Conservation (phyloP, 2,888 invertebrate species). For the Tanytarsus gracilentus region DNA sequence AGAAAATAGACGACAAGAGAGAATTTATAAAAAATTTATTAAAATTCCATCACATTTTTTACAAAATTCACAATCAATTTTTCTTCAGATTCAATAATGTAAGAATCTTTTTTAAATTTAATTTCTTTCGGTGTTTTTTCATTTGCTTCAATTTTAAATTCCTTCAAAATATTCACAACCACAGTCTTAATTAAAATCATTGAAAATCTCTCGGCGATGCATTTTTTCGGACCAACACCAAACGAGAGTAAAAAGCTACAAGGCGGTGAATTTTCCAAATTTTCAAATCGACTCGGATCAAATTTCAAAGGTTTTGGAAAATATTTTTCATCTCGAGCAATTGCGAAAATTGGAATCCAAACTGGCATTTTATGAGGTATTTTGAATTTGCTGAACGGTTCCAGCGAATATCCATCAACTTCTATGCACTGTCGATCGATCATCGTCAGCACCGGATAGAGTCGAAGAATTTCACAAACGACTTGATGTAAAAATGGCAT, state of each 20-base stretch:
- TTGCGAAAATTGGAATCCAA: slow-evolving; percentile 37
- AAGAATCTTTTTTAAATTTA: slow-evolving; percentile 38
- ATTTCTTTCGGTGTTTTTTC: slow-evolving; percentile 36
- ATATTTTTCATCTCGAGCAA: slow-evolving; percentile 38
- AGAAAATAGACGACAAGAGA: too few relatives aligned
- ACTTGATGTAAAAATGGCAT: slow-evolving; percentile 31
- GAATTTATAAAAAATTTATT: too few relatives aligned
- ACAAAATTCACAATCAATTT: background rate
- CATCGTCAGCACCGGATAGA: slow-evolving; percentile 42
- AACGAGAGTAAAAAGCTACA: slow-evolving; percentile 39
- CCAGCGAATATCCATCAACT: slow-evolving; percentile 35
- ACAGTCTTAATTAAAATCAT: slow-evolving; percentile 38
- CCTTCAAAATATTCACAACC: slow-evolving; percentile 38
- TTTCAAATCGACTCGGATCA: slow-evolving; percentile 40
- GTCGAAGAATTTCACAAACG: slow-evolving; percentile 36
- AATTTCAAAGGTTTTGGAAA: slow-evolving; percentile 39
- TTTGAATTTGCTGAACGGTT: slow-evolving; percentile 35
- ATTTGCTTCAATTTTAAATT: slow-evolving; percentile 38
- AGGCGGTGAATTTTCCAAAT: slow-evolving; percentile 34
- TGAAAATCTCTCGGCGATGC: slow-evolving; percentile 41
- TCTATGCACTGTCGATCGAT: slow-evolving; percentile 39
- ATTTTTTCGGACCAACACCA: slow-evolving; percentile 39
- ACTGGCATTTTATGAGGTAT: slow-evolving; percentile 39
- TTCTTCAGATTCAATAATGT: slow-evolving; percentile 37
- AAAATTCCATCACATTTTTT: too few relatives aligned